Evolutionary conservation across 2,888 invertebrate genomes (phyloP), one percentile per base, ranked within the genome.

Genomic region (Chesias legatella): DNA sequence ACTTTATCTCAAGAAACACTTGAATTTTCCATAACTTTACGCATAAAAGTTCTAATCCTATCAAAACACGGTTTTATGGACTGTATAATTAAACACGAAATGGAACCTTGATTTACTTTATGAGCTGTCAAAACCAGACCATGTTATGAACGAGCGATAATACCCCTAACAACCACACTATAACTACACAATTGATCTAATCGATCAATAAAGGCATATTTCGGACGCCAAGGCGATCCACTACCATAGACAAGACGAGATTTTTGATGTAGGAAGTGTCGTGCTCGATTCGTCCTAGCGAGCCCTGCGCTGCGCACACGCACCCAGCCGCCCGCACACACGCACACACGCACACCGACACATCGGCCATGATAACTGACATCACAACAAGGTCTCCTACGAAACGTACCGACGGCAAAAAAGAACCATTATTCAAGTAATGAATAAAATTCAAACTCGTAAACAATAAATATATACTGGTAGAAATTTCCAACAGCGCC

Each of bases 351-450:
- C 57, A 37, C 56, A 53, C 66, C 58, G 63, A 54, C 58, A 66
- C 65, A 61, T 68, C 63, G 83, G 68, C 84, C 84, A 67, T 86
- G 85, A 83, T 83, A 82, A 78, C 82, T 79, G 76, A 79, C 82
- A 80, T 79, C 79, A 81, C 74, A 73, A 66, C 84, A 82, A 86
- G 86, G 86, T 80, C 79, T 71, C 72, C 54, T 23, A 56, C 58
- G 45, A 51, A 43, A 43, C 24, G 77, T 81, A 85, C 57, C 25
- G 80, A 61, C 56, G 57, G 69, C 68, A 73, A 46, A 75, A 67
- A 55, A 67, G 52, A 10, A 11, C 29, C 6, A 27, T 10, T 25
- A 39, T 27, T 31, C 8, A 8, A 23, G 7, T 2, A 8, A 25
- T 8, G 5, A 5, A 25, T 25, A 10, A 25, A 25, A 25, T 25